phyloP scores from a whole-genome alignment of 1,140 invertebrate species.

The Brachystomella parvula region DNA sequence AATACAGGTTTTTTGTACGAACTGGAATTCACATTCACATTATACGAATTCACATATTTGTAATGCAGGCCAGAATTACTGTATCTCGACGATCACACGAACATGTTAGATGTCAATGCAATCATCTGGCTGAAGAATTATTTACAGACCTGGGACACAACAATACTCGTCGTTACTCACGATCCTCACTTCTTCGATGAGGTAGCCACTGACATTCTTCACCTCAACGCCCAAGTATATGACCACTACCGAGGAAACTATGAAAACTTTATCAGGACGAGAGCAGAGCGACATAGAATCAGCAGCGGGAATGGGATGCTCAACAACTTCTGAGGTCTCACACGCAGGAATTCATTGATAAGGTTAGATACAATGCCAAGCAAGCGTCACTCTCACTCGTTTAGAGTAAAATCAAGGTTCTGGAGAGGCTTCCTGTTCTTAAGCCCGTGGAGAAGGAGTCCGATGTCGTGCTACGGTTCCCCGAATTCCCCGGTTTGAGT shows the following conservation, averaged over 20 bases:
- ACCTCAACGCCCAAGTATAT: slow-evolving; percentile 79
- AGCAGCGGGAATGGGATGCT: slow-evolving; percentile 93
- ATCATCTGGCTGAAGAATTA: slow-evolving; percentile 99
- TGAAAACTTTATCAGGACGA: slow-evolving; percentile 87
- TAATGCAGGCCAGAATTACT: slow-evolving; percentile 23
- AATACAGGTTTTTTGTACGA: too few species aligned
- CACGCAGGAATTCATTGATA: slow-evolving; percentile 97
- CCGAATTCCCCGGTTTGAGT: slow-evolving; percentile 80
- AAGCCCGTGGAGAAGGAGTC: slow-evolving; percentile 90
- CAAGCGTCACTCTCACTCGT: slow-evolving; percentile 94
- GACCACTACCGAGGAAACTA: slow-evolving; percentile 93
- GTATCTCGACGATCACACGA: slow-evolving; percentile 86
- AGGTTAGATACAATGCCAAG: slow-evolving; percentile 98
- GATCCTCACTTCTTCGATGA: slow-evolving; percentile 93
- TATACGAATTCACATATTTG: too few species aligned
- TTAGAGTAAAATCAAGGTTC: slow-evolving; percentile 97
- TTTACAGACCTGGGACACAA: slow-evolving; percentile 91
- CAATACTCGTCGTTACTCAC: slow-evolving; percentile 94
- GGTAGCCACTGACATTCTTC: slow-evolving; percentile 93
- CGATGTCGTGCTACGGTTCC: slow-evolving; percentile 84
- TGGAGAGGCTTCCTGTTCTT: slow-evolving; percentile 92
- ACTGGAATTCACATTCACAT: too few species aligned
- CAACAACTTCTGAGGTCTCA: slow-evolving; percentile 91
- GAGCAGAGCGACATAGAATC: slow-evolving; percentile 89
- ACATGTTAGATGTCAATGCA: slow-evolving; percentile 94